phyloP scores from a whole-genome alignment of 2,113 vertebrate species.

The Plecturocebus donacophilus region DNA sequence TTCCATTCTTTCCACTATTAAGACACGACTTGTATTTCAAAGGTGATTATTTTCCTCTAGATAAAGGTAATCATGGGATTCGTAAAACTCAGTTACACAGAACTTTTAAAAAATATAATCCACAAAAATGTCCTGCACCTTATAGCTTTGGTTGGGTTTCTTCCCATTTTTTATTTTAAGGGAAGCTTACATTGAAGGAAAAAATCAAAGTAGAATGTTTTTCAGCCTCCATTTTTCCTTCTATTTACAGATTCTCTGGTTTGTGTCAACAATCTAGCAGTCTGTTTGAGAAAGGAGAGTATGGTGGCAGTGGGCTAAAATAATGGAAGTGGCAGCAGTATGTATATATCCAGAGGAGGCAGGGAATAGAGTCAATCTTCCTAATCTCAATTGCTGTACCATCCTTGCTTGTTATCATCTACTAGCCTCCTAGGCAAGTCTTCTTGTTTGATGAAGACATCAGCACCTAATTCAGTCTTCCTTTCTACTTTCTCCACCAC shows the following conservation, averaged over 20 bases:
- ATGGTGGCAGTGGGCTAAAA: fast-evolving
- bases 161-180: background rate
- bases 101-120: background rate
- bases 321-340: background rate
- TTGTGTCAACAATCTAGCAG: background rate
- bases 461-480: background rate
- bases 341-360: fast-evolving
- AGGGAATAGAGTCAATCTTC: background rate
- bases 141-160: background rate
- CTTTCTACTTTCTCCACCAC: background rate
- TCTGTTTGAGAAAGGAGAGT: background rate
- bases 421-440: background rate
- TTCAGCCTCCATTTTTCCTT: background rate
- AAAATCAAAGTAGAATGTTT: background rate
- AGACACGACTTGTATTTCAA: background rate
- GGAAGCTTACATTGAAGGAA: background rate
- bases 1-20: background rate
- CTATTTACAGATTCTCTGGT: background rate
- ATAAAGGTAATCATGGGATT: background rate
- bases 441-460: background rate
- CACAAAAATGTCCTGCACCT: background rate
- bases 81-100: background rate
- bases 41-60: background rate
- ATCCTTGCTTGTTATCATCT: background rate
- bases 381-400: background rate